A percentile compares a stretch with the other conserved stretches of the same genome.
Evolutionary conservation across 2,888 invertebrate genomes (phyloP).

Genomic region (Anaspis maculata): DNA sequence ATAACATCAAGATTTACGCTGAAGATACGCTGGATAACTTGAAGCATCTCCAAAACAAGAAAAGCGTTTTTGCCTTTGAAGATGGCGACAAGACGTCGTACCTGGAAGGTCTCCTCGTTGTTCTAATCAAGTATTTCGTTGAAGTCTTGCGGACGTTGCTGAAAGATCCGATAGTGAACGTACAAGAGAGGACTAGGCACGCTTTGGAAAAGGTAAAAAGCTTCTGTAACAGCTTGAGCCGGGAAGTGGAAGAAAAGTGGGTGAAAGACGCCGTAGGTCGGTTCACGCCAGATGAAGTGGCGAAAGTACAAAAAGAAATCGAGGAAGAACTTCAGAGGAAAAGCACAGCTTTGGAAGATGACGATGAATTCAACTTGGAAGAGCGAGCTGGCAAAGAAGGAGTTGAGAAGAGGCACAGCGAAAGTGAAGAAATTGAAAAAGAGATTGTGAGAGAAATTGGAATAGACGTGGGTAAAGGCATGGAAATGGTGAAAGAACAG

Average conservation of each 20-base stretch:
- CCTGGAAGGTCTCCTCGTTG: conserved; percentile 28
- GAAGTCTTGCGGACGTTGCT: conserved; percentile 23
- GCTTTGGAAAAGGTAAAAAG: conserved; percentile 24
- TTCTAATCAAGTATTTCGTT: conserved; percentile 27
- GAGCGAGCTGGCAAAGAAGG: too few relatives aligned
- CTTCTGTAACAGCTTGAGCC: conserved; percentile 21
- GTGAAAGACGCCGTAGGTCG: conserved; percentile 15
- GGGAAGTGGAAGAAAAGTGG: conserved; percentile 27
- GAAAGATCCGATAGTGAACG: conserved; percentile 31
- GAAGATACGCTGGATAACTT: conserved; percentile 32
- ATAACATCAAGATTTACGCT: conserved; percentile 28
- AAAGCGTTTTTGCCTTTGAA: conserved; percentile 17
- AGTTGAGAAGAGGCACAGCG: too few relatives aligned
- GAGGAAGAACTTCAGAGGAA: conserved; percentile 14
- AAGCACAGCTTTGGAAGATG: conserved; percentile 7
- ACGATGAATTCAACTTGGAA: too few relatives aligned
- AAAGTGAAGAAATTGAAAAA: too few relatives aligned
- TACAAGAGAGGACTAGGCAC: conserved; percentile 27
- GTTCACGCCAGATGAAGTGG: conserved; percentile 17
- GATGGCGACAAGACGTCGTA: conserved; percentile 21
- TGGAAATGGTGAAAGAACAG: too few relatives aligned
- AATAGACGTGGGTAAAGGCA: too few relatives aligned
- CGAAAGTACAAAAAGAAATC: conserved; percentile 17
- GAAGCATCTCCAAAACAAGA: conserved; percentile 14
- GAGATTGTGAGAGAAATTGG: too few relatives aligned